A percentile compares a stretch with the other conserved stretches of the same genome.
These are phyloP conservation scores for Aromia moschata DNA, from an alignment of 2,888 invertebrate species.

Conservation along the genomic window DNA sequence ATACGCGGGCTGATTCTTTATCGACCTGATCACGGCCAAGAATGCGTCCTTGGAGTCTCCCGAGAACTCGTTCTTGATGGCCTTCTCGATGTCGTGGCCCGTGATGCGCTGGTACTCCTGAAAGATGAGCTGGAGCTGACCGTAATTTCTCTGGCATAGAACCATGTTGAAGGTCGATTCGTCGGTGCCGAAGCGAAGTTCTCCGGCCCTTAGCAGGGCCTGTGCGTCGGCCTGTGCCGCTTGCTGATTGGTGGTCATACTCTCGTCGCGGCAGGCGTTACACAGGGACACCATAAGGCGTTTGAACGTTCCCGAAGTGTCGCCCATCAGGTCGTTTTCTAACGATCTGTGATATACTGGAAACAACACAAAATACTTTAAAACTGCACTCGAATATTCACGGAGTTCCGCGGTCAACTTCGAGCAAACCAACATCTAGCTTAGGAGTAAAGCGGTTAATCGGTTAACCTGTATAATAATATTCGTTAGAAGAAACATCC, in stretches of 20 bases:
- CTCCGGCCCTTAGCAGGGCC: slow-evolving; percentile 78
- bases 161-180: slow-evolving; percentile 87
- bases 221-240: slow-evolving; percentile 84
- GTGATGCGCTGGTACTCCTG: slow-evolving; percentile 46
- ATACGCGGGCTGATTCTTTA: slow-evolving; percentile 81
- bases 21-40: slow-evolving; percentile 82
- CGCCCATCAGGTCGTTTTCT: slow-evolving; percentile 75
- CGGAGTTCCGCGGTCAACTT: neutral
- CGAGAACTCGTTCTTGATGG: slow-evolving; percentile 85
- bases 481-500: no score
- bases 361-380: slow-evolving; percentile 37
- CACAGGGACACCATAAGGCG: slow-evolving; percentile 87
- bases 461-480: no score
- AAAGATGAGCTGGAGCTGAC: slow-evolving; percentile 68
- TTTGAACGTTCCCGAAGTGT: slow-evolving; percentile 93
- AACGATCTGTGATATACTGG: slow-evolving; percentile 45
- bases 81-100: slow-evolving; percentile 79
- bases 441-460: no score
- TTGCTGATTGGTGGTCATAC: slow-evolving; percentile 74
- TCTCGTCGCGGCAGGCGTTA: slow-evolving; percentile 84
- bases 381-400: slow-evolving; percentile 7
- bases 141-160: slow-evolving; percentile 79
- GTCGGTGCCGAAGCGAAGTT: slow-evolving; percentile 78
- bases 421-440: neutral
- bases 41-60: slow-evolving; percentile 84